Conservation (phyloP, 2,888 invertebrate species). For the Seira ritae region DNA sequence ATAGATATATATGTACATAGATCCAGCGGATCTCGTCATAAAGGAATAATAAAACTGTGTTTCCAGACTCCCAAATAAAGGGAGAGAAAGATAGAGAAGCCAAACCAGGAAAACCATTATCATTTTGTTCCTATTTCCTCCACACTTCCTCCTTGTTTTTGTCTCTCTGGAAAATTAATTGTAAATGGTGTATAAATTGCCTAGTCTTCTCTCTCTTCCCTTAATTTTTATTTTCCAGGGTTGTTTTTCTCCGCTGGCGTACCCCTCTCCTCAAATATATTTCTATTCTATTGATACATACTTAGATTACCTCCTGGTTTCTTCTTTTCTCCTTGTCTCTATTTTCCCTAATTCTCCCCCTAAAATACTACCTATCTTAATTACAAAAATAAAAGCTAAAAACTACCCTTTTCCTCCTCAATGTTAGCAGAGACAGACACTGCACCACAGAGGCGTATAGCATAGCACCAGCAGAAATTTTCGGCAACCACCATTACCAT, state of each 20-base stretch:
- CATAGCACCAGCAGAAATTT: too few relatives aligned
- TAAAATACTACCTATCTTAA: constrained; percentile 68
- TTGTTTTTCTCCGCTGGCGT: too few relatives aligned
- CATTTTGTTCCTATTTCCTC: constrained; percentile 37
- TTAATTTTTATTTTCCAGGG: constrained; percentile 41
- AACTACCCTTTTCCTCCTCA: constrained; percentile 58
- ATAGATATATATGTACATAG: not conserved
- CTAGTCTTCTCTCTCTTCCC: not conserved
- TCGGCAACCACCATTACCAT: not conserved
- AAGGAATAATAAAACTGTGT: not conserved
- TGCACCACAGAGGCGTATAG: not conserved
- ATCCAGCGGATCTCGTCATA: not conserved
- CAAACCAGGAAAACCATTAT: constrained; percentile 19
- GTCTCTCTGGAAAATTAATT: constrained; percentile 50
- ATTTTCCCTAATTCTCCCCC: not conserved
- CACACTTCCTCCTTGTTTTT: constrained; percentile 26
- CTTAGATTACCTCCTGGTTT: constrained; percentile 10
- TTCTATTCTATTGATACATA: constrained; percentile 35
- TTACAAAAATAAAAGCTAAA: constrained; percentile 55
- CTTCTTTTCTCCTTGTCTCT: not conserved
- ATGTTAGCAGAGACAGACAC: not conserved
- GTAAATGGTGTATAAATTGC: constrained; percentile 27
- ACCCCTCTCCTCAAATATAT: constrained; percentile 17
- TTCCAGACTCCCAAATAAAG: not conserved
- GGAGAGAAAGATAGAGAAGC: not conserved